phyloP scores from a whole-genome alignment of 2,888 invertebrate genomes.

The Apomyelois bistriatella region DNA sequence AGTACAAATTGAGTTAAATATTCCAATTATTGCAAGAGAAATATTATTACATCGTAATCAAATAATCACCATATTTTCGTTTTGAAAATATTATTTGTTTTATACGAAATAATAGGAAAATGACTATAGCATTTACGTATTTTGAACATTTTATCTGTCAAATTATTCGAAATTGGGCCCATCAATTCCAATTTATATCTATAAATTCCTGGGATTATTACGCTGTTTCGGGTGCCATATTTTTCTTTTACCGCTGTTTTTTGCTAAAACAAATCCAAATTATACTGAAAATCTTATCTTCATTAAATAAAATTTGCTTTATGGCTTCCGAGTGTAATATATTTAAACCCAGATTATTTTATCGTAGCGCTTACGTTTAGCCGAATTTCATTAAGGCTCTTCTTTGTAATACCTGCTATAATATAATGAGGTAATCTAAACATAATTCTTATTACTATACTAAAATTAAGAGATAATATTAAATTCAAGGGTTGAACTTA shows the following conservation, averaged over 20 bases:
- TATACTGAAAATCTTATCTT: constrained; percentile 54
- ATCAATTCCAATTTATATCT: constrained; percentile 15
- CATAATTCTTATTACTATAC: constrained; percentile 9
- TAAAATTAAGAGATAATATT: constrained; percentile 12
- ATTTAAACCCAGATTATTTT: constrained; percentile 64
- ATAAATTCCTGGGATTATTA: background rate
- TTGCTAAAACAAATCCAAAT: constrained; percentile 44
- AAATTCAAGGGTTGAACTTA: background rate
- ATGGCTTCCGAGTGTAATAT: constrained; percentile 68
- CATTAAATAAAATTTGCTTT: constrained; percentile 68
- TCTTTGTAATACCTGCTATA: constrained; percentile 17
- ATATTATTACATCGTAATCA: background rate
- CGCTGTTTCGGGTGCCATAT: background rate
- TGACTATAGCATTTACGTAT: background rate
- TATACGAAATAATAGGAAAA: background rate
- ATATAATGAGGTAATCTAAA: constrained; percentile 9
- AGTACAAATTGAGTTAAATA: background rate
- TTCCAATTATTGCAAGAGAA: background rate
- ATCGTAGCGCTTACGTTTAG: constrained; percentile 51
- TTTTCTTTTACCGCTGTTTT: constrained; percentile 18
- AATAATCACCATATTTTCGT: background rate
- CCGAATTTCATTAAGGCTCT: constrained; percentile 50
- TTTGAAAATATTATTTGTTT: background rate
- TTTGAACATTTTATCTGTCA: background rate
- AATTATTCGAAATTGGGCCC: constrained; percentile 16